Base-by-base conservation (phyloP, 1,140 invertebrate species). In the Drosophila dunni region DNA sequence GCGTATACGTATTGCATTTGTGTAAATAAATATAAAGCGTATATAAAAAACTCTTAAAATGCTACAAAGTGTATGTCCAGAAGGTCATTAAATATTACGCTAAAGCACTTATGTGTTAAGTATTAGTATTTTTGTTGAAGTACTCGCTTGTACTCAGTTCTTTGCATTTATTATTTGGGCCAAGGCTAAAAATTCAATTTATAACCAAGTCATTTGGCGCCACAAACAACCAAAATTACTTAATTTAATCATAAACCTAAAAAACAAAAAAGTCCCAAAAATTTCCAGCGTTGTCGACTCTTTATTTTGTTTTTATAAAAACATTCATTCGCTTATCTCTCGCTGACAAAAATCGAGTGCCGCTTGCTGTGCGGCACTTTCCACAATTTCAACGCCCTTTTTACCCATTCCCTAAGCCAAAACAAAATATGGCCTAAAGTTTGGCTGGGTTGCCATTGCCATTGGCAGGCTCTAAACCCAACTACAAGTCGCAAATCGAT, bases 171-270 rank as follows among this genome's bases (percentile, higher is more conserved):
- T 63, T 69, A 61, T 63, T 78, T 69, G 46, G 48, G 34, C 17
- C 60, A 20, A 48, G 50, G 29, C 24, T 51, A 8, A 51, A 51
- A 51, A 51, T 51, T 51, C 46, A 34, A 36, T 60, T 61, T 51
- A 51, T 51, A n/a, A 24, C 48, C 51, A 29, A 51, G 54, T 17
- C 54, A 36, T 64, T 71, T 71, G 82, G 82, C 81, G 82, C 82
- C 82, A 70, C 44, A 67, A 62, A 51, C 72, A 75, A 48, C 46
- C 8, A 84, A 84, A 88, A 88, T 88, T 88, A 88, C 84, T 88
- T 89, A 78, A 88, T 89, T 88, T 80, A 81, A 89, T 72, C 84
- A 89, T 79, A 88, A 83, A 75, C 66, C 69, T 74, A 83, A 64
- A 64, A 48, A 81, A 57, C 66, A 70, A 75, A 15, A 63, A 61